A percentile compares a stretch with the other conserved stretches of the same genome.
phyloP scores from a whole-genome alignment of 1,140 invertebrate species.

The Oryctes rhinoceros region DNA sequence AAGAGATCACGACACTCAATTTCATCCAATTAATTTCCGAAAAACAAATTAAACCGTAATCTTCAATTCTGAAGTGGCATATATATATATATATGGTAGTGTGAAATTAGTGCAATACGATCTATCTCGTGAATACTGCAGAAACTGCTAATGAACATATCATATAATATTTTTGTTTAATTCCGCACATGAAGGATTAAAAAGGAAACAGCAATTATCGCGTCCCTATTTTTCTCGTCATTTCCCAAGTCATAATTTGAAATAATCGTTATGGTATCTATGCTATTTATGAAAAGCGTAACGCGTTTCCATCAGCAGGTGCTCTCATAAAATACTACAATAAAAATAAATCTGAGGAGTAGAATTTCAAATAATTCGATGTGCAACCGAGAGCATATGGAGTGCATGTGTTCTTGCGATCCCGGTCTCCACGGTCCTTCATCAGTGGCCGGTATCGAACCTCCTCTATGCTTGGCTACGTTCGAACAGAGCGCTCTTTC shows the following conservation, averaged over 20 bases:
- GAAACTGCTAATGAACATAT: too few species aligned
- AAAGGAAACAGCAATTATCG: not conserved
- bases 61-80: too few species aligned
- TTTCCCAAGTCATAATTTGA: not conserved
- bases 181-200: too few species aligned
- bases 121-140: too few species aligned
- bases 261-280: not conserved
- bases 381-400: slow-evolving; percentile 30
- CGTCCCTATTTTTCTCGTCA: not conserved
- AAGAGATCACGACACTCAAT: too few species aligned
- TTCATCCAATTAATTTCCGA: too few species aligned
- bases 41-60: too few species aligned
- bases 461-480: not conserved
- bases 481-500: slow-evolving; percentile 6
- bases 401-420: slow-evolving; percentile 25
- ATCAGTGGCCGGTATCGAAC: not conserved
- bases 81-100: too few species aligned
- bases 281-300: slow-evolving; percentile 11
- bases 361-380: slow-evolving; percentile 30
- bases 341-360: slow-evolving; percentile 35
- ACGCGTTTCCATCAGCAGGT: slow-evolving; percentile 25
- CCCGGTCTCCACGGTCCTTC: not conserved
- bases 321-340: slow-evolving; percentile 20
- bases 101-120: too few species aligned
- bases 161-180: too few species aligned